Evolutionary conservation across 2,888 invertebrate genomes (phyloP), one percentile per base, ranked within the genome.

Genomic region (Malacosoma neustria): DNA sequence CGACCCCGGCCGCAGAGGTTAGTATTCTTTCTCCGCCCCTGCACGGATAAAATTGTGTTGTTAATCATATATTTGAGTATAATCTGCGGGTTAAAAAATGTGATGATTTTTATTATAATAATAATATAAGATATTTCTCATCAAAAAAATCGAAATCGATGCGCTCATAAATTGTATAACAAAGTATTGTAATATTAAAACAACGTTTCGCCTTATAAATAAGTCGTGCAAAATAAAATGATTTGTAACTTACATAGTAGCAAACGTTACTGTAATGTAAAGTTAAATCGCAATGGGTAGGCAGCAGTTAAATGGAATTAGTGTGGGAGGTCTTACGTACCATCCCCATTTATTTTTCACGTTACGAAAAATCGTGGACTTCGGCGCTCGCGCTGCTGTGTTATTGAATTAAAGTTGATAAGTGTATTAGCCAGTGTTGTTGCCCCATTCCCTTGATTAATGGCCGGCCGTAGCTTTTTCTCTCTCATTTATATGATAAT

Each of bases 341-440:
- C 9, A 63, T 74, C 58, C 52, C 61, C 67, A 66, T 64, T 76
- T 80, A 77, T 79, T 80, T 80, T 80, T 77, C 72, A 74, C 72
- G 71, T 71, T 69, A 61, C 66, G 62, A 67, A 71, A 69, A 70
- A 67, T 74, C 67, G 62, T 57, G 57, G 53, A 61, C 60, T 61
- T 61, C 61, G 54, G 67, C 71, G 68, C 69, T 53, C 56, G 72
- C 71, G 62, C 57, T 57, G 22, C 22, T 9, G 6, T 63, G 66
- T 80, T 82, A 84, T 85, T 82, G 81, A 84, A 84, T 86, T 85
- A 80, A 82, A 81, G 67, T 81, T 80, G 81, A 81, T 85, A 85
- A 85, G 79, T 81, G 75, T 81, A 81, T 85, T 81, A 85, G 80
- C 74, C 71, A 61, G 67, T 74, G 75, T 74, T 82, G 77, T 80